Evolutionary conservation across 30 jellyfish, hydroid and myxozoan genomes (phyloP).

Genomic region (Chrysaora quinquecirrha): DNA sequence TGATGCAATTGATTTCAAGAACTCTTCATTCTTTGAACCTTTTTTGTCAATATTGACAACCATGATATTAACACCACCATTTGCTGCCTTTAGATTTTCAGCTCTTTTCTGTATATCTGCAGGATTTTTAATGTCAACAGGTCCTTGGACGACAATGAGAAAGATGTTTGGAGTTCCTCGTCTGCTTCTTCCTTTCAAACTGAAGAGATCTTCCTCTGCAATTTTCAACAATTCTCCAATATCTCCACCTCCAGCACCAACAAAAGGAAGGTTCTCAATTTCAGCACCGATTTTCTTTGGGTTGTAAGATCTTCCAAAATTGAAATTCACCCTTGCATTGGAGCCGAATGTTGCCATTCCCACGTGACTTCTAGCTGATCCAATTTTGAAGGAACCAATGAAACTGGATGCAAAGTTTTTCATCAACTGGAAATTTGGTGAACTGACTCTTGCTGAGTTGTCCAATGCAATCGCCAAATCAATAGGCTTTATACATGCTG

Average conservation of each 20-base stretch:
- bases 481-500: constrained; percentile 92
- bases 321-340: constrained; percentile 47
- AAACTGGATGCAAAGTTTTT: constrained; percentile 70
- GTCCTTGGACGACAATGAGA: constrained; percentile 78
- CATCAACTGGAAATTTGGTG: constrained; percentile 64
- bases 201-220: constrained; percentile 75
- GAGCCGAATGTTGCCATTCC: constrained; percentile 74
- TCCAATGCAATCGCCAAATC: constrained; percentile 94
- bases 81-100: constrained; percentile 53
- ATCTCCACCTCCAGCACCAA: constrained; percentile 55
- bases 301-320: constrained; percentile 64
- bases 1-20: constrained; percentile 69
- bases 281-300: constrained; percentile 60
- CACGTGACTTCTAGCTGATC: constrained; percentile 81
- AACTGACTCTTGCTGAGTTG: constrained; percentile 44
- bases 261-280: constrained; percentile 59
- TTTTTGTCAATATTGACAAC: constrained; percentile 72
- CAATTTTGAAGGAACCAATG: constrained; percentile 70
- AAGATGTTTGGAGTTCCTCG: constrained; percentile 80
- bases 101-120: constrained; percentile 63
- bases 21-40: constrained; percentile 38
- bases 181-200: constrained; percentile 82
- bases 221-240: constrained; percentile 41
- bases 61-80: constrained; percentile 76
- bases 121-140: constrained; percentile 38